Conservation (phyloP, 2,888 invertebrate genomes). For the Harpagoxenus sublaevis region DNA sequence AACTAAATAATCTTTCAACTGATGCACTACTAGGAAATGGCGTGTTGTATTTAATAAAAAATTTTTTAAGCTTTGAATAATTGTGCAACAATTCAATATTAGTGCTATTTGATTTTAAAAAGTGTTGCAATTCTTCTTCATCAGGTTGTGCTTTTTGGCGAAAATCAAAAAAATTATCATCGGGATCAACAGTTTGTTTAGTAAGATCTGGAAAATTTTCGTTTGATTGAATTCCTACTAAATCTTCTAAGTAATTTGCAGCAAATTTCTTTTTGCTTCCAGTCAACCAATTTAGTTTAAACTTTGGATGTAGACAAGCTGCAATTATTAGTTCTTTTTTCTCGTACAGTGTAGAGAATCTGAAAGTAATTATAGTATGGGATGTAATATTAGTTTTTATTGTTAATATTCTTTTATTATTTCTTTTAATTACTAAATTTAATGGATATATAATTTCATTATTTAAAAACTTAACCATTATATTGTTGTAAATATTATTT, state of each 20-base stretch:
- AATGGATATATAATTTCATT: too few relatives aligned
- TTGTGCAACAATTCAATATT: background rate
- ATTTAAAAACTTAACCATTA: too few relatives aligned
- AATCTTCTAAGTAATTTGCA: too few relatives aligned
- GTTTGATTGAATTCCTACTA: too few relatives aligned
- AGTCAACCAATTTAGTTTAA: too few relatives aligned
- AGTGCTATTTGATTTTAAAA: background rate
- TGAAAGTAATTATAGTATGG: background rate
- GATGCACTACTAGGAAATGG: background rate
- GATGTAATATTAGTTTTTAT: background rate
- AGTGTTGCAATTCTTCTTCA: slow-evolving; percentile 1
- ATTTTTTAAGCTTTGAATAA: background rate
- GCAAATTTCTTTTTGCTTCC: too few relatives aligned
- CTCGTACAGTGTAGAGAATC: background rate
- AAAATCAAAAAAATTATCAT: slow-evolving; percentile 10
- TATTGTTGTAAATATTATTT: too few relatives aligned
- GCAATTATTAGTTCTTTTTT: slow-evolving; percentile 9
- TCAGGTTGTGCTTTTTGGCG: background rate
- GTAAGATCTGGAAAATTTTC: background rate
- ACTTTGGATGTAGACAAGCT: too few relatives aligned
- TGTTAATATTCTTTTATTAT: background rate
- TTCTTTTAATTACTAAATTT: background rate
- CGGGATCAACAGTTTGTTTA: background rate
- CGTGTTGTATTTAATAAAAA: background rate
- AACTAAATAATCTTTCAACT: slow-evolving; percentile 7